Conservation (phyloP, 2,113 vertebrate genomes). For the Plestiodon gilberti region DNA sequence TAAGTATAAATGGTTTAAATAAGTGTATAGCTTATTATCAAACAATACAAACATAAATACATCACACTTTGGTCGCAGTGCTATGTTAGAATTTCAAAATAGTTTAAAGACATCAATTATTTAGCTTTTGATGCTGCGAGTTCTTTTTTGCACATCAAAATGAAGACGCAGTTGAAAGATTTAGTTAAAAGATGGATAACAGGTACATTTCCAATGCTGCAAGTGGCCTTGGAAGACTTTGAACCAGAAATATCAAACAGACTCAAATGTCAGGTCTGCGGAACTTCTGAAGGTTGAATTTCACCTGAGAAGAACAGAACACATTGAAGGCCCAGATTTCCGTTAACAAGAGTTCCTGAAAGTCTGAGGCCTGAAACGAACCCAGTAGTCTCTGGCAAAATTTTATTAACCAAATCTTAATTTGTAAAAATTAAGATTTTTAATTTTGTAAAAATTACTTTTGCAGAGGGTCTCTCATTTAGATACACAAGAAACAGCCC, state of each 20-base stretch:
- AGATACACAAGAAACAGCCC: too few relatives aligned
- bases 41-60: background rate
- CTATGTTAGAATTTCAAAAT: background rate
- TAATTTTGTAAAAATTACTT: too few relatives aligned
- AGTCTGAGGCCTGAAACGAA: background rate
- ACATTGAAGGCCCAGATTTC: background rate
- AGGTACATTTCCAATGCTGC: background rate
- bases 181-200: constrained; percentile 16
- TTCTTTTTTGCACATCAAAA: background rate
- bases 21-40: background rate
- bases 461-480: background rate
- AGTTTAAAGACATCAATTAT: background rate
- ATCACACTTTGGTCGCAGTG: background rate
- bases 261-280: constrained; percentile 14
- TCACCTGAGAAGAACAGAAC: constrained; percentile 1
- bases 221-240: constrained; percentile 28
- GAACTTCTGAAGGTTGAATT: constrained; percentile 14
- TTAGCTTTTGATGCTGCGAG: background rate
- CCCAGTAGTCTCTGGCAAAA: background rate
- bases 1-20: background rate
- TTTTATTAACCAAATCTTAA: background rate
- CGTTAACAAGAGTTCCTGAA: background rate
- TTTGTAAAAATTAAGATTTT: too few relatives aligned
- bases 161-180: background rate
- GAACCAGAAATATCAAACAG: constrained; percentile 27